A percentile compares a stretch with the other conserved stretches of the same genome.
Evolutionary conservation across 2,888 invertebrate species (phyloP).

Genomic region (Mythimna lalbum): DNA sequence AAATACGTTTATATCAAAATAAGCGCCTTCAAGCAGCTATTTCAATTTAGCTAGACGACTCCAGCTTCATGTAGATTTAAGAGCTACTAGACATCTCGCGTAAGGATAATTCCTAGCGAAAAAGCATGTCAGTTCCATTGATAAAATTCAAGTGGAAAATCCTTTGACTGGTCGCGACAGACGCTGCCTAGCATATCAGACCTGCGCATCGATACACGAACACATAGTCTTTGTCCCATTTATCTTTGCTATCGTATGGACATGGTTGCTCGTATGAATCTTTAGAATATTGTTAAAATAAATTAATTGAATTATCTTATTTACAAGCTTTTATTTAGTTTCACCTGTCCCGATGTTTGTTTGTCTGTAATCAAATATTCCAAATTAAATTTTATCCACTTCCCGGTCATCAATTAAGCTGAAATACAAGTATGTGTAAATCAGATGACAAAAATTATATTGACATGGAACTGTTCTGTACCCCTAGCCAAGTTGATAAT

Average conservation of each 20-base stretch:
- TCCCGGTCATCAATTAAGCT: too few species aligned
- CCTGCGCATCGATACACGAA: slow-evolving; percentile 43
- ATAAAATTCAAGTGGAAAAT: slow-evolving; percentile 40
- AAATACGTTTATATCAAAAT: background rate
- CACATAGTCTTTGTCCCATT: slow-evolving; percentile 41
- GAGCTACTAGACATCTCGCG: background rate
- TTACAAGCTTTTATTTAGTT: too few species aligned
- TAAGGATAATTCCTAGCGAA: slow-evolving; percentile 28
- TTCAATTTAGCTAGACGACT: slow-evolving; percentile 11
- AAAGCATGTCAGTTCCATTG: slow-evolving; percentile 48
- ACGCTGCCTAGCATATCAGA: slow-evolving; percentile 11
- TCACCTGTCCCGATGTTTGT: too few species aligned
- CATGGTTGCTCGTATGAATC: slow-evolving; percentile 15
- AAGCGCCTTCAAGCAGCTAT: slow-evolving; percentile 2
- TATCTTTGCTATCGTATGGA: slow-evolving; percentile 28
- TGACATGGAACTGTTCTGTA: too few species aligned
- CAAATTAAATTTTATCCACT: too few species aligned
- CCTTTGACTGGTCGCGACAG: slow-evolving; percentile 45
- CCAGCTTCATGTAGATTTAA: slow-evolving; percentile 33
- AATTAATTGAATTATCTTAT: too few species aligned
- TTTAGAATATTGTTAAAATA: slow-evolving; percentile 7
- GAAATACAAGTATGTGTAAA: too few species aligned
- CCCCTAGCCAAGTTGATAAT: too few species aligned
- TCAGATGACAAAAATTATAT: too few species aligned
- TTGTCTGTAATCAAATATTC: too few species aligned